phyloP scores from a whole-genome alignment of 2,888 invertebrate species.

The Alsophila aescularia region DNA sequence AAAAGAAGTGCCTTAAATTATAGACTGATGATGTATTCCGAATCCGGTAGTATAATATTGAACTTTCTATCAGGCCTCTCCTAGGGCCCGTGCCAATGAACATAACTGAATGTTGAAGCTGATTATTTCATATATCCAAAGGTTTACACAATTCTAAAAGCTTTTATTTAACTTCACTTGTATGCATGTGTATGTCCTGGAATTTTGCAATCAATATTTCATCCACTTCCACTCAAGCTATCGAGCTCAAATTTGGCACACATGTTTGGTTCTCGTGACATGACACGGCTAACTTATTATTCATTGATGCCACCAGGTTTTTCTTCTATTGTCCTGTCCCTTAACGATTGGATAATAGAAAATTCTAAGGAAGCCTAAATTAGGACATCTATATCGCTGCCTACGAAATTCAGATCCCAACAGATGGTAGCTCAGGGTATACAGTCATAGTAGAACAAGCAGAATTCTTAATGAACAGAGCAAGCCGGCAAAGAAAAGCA shows the following conservation, averaged over 20 bases:
- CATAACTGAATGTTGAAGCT: too few relatives aligned
- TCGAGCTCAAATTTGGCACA: too few relatives aligned
- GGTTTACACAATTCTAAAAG: neutral
- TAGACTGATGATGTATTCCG: too few relatives aligned
- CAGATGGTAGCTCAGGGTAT: neutral
- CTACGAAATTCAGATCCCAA: conserved; percentile 16
- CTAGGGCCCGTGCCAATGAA: too few relatives aligned
- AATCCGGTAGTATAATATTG: too few relatives aligned
- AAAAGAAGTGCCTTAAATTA: neutral
- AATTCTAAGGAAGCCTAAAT: conserved; percentile 38
- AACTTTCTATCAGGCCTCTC: too few relatives aligned
- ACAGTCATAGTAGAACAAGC: conserved; percentile 10
- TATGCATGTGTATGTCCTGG: too few relatives aligned
- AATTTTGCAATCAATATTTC: too few relatives aligned
- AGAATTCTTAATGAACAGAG: conserved; percentile 40
- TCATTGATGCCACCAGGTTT: conserved; percentile 1
- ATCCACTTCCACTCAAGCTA: too few relatives aligned
- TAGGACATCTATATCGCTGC: conserved; percentile 10
- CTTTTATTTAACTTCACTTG: too few relatives aligned
- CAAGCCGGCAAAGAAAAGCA: conserved; percentile 44
- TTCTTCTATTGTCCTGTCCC: conserved; percentile 1
- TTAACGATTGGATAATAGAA: conserved; percentile 49
- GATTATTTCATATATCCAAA: neutral
- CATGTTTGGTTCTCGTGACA: too few relatives aligned
- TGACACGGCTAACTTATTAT: too few relatives aligned